A percentile compares a stretch with the other conserved stretches of the same genome.
Conservation (phyloP, 2,888 invertebrate species). For the Morpho helenor region DNA sequence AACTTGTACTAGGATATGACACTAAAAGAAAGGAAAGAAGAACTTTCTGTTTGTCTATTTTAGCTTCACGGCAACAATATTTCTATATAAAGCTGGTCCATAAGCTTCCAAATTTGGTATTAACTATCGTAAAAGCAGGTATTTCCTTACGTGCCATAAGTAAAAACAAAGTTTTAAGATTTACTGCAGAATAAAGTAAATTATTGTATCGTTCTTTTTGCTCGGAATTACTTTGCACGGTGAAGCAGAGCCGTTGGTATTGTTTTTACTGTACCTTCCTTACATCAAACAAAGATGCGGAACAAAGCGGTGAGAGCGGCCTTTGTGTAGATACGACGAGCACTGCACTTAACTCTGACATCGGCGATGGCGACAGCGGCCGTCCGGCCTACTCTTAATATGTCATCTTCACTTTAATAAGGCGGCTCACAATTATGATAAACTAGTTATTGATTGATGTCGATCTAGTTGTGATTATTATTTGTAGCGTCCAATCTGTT, state of each 20-base stretch:
- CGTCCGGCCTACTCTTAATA: constrained; percentile 20
- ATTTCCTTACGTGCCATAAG: no score
- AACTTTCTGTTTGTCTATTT: no score
- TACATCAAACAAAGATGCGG: constrained; percentile 72
- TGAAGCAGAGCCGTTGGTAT: constrained; percentile 32
- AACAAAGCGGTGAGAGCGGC: constrained; percentile 73
- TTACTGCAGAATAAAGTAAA: constrained; percentile 4
- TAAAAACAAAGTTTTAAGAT: no score
- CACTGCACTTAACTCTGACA: constrained; percentile 68
- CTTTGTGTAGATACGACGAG: constrained; percentile 66
- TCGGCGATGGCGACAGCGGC: constrained; percentile 46
- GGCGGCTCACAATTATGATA: constrained; percentile 11
- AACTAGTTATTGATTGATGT: constrained; percentile 9
- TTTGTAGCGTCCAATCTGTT: not conserved
- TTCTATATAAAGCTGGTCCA: no score
- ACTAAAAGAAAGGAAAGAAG: no score
- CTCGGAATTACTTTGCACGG: constrained; percentile 11
- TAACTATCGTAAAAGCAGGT: no score
- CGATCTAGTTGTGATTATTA: not conserved
- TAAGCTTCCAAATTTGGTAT: no score
- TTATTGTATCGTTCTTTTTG: constrained; percentile 7
- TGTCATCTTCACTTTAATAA: constrained; percentile 19
- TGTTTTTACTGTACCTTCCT: constrained; percentile 56
- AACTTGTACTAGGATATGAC: no score
- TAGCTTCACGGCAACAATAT: no score